A percentile compares a stretch with the other conserved stretches of the same genome.
phyloP scores from a whole-genome alignment of 1,140 invertebrate genomes.

The Procambarus clarkii region DNA sequence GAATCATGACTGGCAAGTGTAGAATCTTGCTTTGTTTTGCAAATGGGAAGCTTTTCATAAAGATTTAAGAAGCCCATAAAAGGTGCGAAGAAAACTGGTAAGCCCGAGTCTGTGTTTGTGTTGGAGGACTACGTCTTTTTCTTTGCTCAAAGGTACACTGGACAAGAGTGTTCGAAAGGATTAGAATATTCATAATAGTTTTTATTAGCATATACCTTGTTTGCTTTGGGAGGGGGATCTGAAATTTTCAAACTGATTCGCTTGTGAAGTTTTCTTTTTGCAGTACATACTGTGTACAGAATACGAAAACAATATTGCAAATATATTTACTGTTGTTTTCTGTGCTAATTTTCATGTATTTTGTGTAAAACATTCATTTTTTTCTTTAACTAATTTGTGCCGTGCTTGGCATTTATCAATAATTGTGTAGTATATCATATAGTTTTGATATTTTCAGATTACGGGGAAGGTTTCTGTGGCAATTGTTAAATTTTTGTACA shows the following conservation, averaged over 20 bases:
- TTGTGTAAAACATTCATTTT: neutral
- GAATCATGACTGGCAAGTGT: neutral
- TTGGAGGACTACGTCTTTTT: neutral
- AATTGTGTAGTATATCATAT: neutral
- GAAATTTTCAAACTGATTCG: neutral
- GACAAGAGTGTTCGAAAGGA: neutral
- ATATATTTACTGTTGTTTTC: no score
- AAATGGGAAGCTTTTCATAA: neutral
- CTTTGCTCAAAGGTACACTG: neutral
- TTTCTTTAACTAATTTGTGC: no score
- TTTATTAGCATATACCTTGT: neutral
- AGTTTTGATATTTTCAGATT: neutral
- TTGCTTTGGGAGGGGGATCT: neutral
- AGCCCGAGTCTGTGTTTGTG: neutral
- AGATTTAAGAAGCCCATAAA: neutral
- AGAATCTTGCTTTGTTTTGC: neutral
- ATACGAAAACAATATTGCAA: no score
- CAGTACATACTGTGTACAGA: neutral
- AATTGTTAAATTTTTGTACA: conserved; percentile 5
- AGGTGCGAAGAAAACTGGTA: neutral
- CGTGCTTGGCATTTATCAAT: neutral
- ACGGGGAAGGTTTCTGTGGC: neutral
- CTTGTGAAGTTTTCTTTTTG: neutral
- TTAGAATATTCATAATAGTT: neutral
- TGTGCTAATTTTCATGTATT: neutral